Percentiles rank a stretch among this genome's conserved stretches.
Evolutionary conservation across 2,113 vertebrate genomes (phyloP).

Genomic region (Oncorhynchus masou): DNA sequence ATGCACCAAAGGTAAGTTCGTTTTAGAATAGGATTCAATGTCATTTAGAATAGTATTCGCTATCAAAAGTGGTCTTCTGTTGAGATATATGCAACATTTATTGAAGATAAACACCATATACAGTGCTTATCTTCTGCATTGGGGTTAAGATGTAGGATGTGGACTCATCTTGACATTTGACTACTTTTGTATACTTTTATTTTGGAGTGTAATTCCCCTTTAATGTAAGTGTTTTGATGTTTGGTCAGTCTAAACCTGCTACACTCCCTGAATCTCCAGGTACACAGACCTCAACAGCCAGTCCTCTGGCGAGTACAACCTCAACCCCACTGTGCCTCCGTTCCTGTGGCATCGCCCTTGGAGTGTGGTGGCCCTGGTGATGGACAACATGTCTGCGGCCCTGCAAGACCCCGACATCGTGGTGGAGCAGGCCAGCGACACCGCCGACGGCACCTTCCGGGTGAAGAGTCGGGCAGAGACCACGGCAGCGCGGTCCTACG

Average conservation of each 20-base stretch:
- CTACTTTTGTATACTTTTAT: neutral
- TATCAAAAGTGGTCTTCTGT: too few species aligned
- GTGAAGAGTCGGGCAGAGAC: neutral
- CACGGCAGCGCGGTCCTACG: neutral
- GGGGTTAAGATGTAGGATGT: neutral
- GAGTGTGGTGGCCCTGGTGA: neutral
- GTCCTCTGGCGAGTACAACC: neutral
- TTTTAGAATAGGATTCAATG: too few species aligned
- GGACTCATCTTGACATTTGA: neutral
- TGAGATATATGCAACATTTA: too few species aligned
- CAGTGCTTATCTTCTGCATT: too few species aligned
- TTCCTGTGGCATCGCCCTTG: constrained; percentile 2
- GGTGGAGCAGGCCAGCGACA: neutral
- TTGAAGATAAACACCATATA: too few species aligned
- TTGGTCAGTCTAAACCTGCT: neutral
- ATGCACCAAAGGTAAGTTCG: neutral
- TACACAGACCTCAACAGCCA: neutral
- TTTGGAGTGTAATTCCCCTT: too few species aligned
- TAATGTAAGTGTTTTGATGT: too few species aligned
- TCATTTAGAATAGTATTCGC: too few species aligned
- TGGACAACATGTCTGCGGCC: neutral
- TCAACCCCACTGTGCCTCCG: neutral
- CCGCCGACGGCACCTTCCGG: neutral
- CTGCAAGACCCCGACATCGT: too few species aligned
- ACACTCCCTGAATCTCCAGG: neutral